A percentile compares a stretch with the other conserved stretches of the same genome.
phyloP scores from a whole-genome alignment of 2,113 vertebrate genomes.

The Boulengeromyrus knoepffleri region DNA sequence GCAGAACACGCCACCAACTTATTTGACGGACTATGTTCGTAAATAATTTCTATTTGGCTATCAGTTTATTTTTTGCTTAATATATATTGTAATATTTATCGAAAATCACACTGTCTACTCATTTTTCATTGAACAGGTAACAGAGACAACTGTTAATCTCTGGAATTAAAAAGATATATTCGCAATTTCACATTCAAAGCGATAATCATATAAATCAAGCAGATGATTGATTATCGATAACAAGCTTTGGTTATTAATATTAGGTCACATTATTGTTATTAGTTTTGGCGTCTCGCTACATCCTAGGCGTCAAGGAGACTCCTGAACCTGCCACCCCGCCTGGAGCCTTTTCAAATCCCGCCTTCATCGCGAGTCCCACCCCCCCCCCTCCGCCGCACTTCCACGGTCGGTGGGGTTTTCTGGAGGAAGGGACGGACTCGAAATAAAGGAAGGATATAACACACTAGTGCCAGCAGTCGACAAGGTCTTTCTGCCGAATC shows the following conservation, averaged over 20 bases:
- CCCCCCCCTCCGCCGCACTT: conserved; percentile 3
- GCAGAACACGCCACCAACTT: background rate
- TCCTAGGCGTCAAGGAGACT: background rate
- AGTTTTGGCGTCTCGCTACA: background rate
- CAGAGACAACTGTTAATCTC: background rate
- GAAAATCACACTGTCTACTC: background rate
- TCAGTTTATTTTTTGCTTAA: background rate
- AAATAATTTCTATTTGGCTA: background rate
- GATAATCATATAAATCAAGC: background rate
- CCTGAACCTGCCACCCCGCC: background rate
- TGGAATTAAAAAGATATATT: background rate
- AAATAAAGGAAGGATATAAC: background rate
- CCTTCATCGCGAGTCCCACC: background rate
- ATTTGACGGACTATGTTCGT: background rate
- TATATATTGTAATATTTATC: background rate
- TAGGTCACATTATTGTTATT: background rate
- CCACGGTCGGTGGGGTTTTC: conserved; percentile 12
- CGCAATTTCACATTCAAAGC: background rate
- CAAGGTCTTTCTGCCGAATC: background rate
- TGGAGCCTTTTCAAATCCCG: conserved; percentile 9
- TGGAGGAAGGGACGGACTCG: conserved; percentile 9
- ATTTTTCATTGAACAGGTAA: background rate
- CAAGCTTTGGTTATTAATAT: background rate
- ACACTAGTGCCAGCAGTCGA: background rate
- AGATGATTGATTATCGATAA: background rate